These are phyloP conservation scores for Chlorops oryzae DNA, from an alignment of 1,140 invertebrate species.

Conservation along the genomic window DNA sequence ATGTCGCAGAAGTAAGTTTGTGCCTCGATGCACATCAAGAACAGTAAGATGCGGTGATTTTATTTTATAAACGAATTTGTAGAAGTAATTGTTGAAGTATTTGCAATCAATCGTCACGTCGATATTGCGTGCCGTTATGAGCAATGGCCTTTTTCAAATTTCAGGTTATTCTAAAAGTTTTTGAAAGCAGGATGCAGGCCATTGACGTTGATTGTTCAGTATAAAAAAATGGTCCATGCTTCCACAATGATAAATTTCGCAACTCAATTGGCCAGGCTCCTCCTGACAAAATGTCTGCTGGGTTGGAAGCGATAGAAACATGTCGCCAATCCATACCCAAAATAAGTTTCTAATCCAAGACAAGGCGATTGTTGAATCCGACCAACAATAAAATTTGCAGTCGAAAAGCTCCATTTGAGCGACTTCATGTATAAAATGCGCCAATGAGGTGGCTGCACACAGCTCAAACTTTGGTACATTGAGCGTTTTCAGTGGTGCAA, in stretches of 20 bases:
- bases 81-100: no score
- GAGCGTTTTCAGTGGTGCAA: constrained; percentile 14
- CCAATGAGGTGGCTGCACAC: constrained; percentile 19
- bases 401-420: not conserved
- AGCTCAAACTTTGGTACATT: constrained; percentile 34
- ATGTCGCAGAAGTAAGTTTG: no score
- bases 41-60: no score
- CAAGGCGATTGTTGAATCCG: constrained; percentile 2
- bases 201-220: no score
- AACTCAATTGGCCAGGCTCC: not conserved
- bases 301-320: not conserved
- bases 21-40: no score
- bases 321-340: not conserved
- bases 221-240: not conserved
- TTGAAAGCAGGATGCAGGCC: no score
- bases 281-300: constrained; percentile 7
- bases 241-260: not conserved
- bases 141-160: no score
- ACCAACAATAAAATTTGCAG: constrained; percentile 17
- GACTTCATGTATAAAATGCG: constrained; percentile 19
- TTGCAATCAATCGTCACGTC: no score
- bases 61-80: no score
- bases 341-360: constrained; percentile 1
- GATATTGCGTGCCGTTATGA: no score
- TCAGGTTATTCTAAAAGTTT: no score